Conservation (phyloP, 2,797 vertebrate genomes). For the Alouatta caraya region DNA sequence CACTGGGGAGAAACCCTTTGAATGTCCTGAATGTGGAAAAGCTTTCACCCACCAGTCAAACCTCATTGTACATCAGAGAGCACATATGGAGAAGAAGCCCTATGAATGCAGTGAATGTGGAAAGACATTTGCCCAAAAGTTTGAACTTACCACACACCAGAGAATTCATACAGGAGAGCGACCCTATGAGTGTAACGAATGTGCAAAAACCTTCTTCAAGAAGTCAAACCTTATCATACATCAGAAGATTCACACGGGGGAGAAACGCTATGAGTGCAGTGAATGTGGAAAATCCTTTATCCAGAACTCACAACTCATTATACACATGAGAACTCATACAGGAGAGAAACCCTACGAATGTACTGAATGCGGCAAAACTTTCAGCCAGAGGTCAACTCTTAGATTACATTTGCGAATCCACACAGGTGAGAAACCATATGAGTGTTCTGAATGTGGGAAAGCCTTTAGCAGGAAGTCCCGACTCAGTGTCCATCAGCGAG, state of each 20-base stretch:
- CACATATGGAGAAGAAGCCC: constrained; percentile 75
- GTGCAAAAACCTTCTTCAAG: constrained; percentile 79
- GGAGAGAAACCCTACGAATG: constrained; percentile 73
- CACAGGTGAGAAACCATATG: constrained; percentile 73
- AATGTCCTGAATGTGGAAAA: constrained; percentile 76
- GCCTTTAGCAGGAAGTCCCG: constrained; percentile 78
- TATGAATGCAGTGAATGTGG: constrained; percentile 70
- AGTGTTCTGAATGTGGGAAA: constrained; percentile 76
- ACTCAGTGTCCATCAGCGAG: constrained; percentile 73
- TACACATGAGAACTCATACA: constrained; percentile 75
- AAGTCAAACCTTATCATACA: constrained; percentile 81
- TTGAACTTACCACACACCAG: constrained; percentile 79
- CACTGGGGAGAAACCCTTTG: constrained; percentile 75
- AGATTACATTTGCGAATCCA: constrained; percentile 75
- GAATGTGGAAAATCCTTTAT: constrained; percentile 79
- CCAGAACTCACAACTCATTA: constrained; percentile 77
- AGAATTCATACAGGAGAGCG: constrained; percentile 78
- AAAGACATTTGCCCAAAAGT: constrained; percentile 78
- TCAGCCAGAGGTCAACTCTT: constrained; percentile 73
- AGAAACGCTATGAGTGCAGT: constrained; percentile 78
- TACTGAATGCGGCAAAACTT: constrained; percentile 63
- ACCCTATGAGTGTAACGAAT: constrained; percentile 73
- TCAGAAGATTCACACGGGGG: constrained; percentile 78
- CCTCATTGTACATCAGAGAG: constrained; percentile 77
- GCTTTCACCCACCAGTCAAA: constrained; percentile 76